These are phyloP conservation scores for Ips typographus DNA, from an alignment of 1,140 invertebrate species.

Conservation along the genomic window DNA sequence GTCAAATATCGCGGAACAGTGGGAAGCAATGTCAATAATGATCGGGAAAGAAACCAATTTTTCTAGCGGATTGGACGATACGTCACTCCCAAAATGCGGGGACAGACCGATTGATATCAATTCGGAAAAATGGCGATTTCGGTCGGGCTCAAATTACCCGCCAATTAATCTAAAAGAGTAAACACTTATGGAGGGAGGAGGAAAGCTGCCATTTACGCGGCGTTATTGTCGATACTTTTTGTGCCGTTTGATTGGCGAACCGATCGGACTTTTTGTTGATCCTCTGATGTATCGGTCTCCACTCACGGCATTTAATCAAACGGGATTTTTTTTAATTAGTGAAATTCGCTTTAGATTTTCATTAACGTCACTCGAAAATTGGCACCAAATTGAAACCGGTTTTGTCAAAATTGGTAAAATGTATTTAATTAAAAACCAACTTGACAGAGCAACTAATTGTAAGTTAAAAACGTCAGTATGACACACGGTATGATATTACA, in stretches of 20 bases:
- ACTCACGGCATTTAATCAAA: not conserved
- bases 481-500: too few relatives aligned
- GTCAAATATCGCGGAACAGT: too few relatives aligned
- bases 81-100: not conserved
- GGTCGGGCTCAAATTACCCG: conserved; percentile 7
- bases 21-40: too few relatives aligned
- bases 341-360: too few relatives aligned
- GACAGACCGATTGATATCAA: conserved; percentile 7
- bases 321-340: not conserved
- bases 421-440: too few relatives aligned
- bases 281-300: not conserved
- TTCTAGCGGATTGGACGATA: not conserved
- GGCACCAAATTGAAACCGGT: too few relatives aligned
- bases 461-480: too few relatives aligned
- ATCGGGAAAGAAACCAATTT: too few relatives aligned
- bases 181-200: not conserved
- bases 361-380: too few relatives aligned
- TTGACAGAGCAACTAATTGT: too few relatives aligned
- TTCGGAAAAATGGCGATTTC: conserved; percentile 13
- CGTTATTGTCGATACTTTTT: not conserved
- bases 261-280: not conserved
- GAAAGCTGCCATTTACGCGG: not conserved
- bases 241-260: not conserved
- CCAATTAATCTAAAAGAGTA: conserved; percentile 12
- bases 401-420: too few relatives aligned